These are phyloP conservation scores for Sandelia bainsii DNA, from an alignment of 2,797 vertebrate species.

Conservation along the genomic window DNA sequence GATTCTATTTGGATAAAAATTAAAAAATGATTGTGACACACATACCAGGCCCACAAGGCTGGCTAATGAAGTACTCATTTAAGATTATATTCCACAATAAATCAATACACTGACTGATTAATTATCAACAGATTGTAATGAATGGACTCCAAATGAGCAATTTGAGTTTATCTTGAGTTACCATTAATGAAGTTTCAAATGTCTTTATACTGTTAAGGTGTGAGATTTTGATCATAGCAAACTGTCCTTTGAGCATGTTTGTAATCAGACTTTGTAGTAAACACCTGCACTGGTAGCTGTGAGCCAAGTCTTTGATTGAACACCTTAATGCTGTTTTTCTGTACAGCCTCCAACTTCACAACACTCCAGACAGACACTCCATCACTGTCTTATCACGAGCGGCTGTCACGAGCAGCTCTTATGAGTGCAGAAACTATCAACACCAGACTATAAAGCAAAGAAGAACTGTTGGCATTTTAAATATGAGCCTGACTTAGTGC, in stretches of 20 bases:
- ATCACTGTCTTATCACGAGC: slow-evolving; percentile 59
- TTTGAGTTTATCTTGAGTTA: background rate
- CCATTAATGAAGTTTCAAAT: background rate
- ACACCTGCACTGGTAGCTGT: slow-evolving; percentile 35
- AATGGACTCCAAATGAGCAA: background rate
- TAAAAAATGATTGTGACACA: too few relatives aligned
- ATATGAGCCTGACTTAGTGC: slow-evolving; percentile 11
- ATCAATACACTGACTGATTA: too few relatives aligned
- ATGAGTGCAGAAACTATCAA: slow-evolving; percentile 10
- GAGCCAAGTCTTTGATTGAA: slow-evolving; percentile 51
- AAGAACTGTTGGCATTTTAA: slow-evolving; percentile 27
- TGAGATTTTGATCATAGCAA: slow-evolving; percentile 13
- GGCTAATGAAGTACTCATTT: background rate
- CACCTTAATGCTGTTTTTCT: slow-evolving; percentile 56
- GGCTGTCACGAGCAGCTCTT: slow-evolving; percentile 35
- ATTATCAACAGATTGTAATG: too few relatives aligned
- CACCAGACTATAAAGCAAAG: slow-evolving; percentile 26
- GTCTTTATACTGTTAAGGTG: background rate
- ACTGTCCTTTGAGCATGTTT: slow-evolving; percentile 22
- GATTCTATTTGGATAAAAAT: too few relatives aligned
- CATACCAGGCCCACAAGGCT: background rate
- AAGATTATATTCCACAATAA: too few relatives aligned
- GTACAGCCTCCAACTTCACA: slow-evolving; percentile 53
- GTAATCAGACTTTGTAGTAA: slow-evolving; percentile 17
- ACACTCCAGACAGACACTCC: slow-evolving; percentile 46